These are phyloP conservation scores for Apodemia zela DNA, from an alignment of 2,888 invertebrate genomes.

Conservation along the genomic window DNA sequence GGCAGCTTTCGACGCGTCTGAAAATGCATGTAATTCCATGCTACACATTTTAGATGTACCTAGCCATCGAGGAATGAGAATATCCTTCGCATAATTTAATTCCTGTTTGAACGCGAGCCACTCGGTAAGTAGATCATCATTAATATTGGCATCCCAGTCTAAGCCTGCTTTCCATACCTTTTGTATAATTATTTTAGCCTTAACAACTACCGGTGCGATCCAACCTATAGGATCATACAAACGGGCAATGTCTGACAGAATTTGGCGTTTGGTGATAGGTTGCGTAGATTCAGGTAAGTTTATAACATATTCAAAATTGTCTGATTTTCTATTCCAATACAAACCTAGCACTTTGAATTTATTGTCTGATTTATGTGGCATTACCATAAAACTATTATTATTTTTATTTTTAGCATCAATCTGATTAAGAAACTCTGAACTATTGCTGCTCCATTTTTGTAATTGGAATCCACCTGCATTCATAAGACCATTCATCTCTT, in stretches of 20 bases:
- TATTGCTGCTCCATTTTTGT: slow-evolving; percentile 34
- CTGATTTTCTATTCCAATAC: slow-evolving; percentile 18
- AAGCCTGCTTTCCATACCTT: slow-evolving; percentile 26
- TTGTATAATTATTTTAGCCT: background rate
- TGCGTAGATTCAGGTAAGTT: background rate
- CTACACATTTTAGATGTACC: slow-evolving; percentile 9
- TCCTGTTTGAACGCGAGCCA: background rate
- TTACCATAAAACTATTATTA: slow-evolving; percentile 1
- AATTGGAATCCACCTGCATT: slow-evolving; percentile 36
- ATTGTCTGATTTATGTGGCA: slow-evolving; percentile 18
- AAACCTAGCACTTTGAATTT: slow-evolving; percentile 23
- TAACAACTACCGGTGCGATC: background rate
- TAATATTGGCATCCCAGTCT: slow-evolving; percentile 31
- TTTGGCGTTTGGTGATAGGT: slow-evolving; percentile 23
- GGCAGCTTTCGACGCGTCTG: slow-evolving; percentile 30
- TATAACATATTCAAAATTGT: slow-evolving; percentile 16
- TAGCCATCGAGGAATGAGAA: slow-evolving; percentile 9
- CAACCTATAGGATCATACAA: slow-evolving; percentile 27
- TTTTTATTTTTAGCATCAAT: slow-evolving; percentile 5
- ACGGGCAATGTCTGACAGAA: slow-evolving; percentile 27
- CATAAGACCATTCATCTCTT: slow-evolving; percentile 34
- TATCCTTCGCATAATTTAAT: background rate
- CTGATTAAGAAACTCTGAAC: slow-evolving; percentile 16
- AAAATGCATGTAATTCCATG: slow-evolving; percentile 30
- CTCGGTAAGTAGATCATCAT: background rate